Base-by-base conservation (phyloP, 2,888 invertebrate genomes). In the Ischnus inquisitorius region DNA sequence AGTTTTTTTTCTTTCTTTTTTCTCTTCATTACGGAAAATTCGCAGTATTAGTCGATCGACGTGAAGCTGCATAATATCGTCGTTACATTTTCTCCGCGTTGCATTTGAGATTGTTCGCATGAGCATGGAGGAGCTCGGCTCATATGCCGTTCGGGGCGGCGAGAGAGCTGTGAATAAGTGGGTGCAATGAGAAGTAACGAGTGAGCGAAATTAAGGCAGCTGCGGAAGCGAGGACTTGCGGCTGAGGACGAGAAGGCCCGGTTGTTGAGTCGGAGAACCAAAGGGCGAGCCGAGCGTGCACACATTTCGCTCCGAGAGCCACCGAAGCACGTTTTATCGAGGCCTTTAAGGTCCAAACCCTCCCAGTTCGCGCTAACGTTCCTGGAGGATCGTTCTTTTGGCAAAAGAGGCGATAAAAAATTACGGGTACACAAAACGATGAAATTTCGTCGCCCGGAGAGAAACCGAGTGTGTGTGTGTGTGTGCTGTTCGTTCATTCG, bases 181-280 rank as follows among this genome's bases (percentile, higher is more conserved):
- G 54, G 12, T 54, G 34, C 54, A 34, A 57, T 71, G 57, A 41
- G 57, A 71, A 57, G 57, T 71, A 71, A 57, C 54, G 57, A 71
- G 57, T n/a, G 41, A 57, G n/a, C 14, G 1, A 54, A 57, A 57
- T 71, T 71, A 39, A 57, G 41, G 54, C 57, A 14, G 6, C 57
- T 46, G 46, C 46, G 46, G 12, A 25, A 4, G 57, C 5, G 14
- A 57, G 25, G 46, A 46, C 46, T 46, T 46, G 46, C 46, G 46
- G 46, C 25, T 28, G 6, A 25, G 34, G 16, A 34, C 16, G 51
- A 10, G 10, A 16, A 2, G 14, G 65, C 19, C 10, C 54, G 54
- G 3, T 54, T 1, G 54, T 10, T 3, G 16, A n/a, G 12, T 51
- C 14, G 51, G 16, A 12, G 2, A 57, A 5, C 22, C 4, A 14